phyloP scores from a whole-genome alignment of 2,888 invertebrate species.

The Dryadula phaetusa region DNA sequence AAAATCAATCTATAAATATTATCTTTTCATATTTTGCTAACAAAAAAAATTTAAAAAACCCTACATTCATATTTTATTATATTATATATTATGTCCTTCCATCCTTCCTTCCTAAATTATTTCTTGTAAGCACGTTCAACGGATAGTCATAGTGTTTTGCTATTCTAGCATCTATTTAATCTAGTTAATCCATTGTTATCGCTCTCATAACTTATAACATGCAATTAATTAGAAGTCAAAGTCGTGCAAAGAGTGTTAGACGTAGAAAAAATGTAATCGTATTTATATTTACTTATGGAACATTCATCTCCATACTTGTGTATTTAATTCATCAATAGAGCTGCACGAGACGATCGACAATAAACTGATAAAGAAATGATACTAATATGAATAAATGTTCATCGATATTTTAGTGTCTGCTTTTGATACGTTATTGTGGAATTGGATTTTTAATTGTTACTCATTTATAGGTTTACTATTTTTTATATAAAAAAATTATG shows the following conservation, averaged over 20 bases:
- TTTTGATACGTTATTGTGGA: conserved; percentile 53
- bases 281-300: conserved; percentile 76
- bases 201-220: conserved; percentile 52
- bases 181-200: conserved; percentile 50
- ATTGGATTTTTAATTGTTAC: conserved; percentile 44
- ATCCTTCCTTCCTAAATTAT: too few relatives aligned
- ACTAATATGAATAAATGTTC: conserved; percentile 83
- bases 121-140: too few relatives aligned
- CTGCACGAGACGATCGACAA: conserved; percentile 73
- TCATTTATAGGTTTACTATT: not conserved
- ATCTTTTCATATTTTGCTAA: too few relatives aligned
- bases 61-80: too few relatives aligned
- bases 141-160: too few relatives aligned
- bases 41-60: too few relatives aligned
- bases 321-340: conserved; percentile 65
- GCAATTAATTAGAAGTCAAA: conserved; percentile 36
- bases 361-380: conserved; percentile 82
- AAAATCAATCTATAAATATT: too few relatives aligned
- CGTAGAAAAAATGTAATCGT: conserved; percentile 65
- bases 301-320: conserved; percentile 71
- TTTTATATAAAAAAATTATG: not conserved
- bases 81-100: too few relatives aligned
- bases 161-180: too few relatives aligned
- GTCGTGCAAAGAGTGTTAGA: conserved; percentile 33
- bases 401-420: conserved; percentile 76